Base-by-base conservation (phyloP, 2,113 vertebrate species). In the Corydoras sp. region DNA sequence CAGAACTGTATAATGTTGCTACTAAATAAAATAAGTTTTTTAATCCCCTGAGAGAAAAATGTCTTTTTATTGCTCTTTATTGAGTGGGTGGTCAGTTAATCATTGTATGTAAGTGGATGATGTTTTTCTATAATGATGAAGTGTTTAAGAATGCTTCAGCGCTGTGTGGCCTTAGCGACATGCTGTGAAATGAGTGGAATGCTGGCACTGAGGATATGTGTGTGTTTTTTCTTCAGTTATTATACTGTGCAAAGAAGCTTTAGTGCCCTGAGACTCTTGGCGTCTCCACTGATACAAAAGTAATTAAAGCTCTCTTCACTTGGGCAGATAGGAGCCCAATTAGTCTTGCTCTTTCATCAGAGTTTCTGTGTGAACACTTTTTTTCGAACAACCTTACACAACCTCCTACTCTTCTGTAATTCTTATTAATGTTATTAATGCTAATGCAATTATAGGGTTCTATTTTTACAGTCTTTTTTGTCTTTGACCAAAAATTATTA, bases 241-340 rank as follows among this genome's bases (percentile, higher is more conserved):
- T 68, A 56, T 32, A 74, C 68, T 74, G 68, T 48, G 59, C 49
- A 55, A 24, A 68, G 59, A 62, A 56, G 65, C 32, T 51, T n/a
- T 31, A 49, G 65, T 56, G 65, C 51, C 72, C 58, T 68, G 66
- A 51, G 72, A 74, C 58, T 56, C 59, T 62, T 55, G 59, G 31
- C 32, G 50, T 68, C 29, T 58, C 65, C 66, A 66, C 65, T 61
- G 62, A 59, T 72, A 76, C 65, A 68, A 76, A 76, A 76, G 69
- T 72, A 76, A 76, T 76, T 76, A 76, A 76, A 68, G 63, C 62
- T 30, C 43, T 67, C 64, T 71, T 55, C 30, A 62, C 68, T 68
- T 51, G 43, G 50, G 58, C 18, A 62, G 51, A 70, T 74, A 76
- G 62, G 62, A 56, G 49, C 62, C 62, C 71, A 74, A 74, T 77